Percentiles rank a stretch among this genome's conserved stretches.
Evolutionary conservation across 2,797 vertebrate species (phyloP).

Genomic region (Sebastes trivittatus): DNA sequence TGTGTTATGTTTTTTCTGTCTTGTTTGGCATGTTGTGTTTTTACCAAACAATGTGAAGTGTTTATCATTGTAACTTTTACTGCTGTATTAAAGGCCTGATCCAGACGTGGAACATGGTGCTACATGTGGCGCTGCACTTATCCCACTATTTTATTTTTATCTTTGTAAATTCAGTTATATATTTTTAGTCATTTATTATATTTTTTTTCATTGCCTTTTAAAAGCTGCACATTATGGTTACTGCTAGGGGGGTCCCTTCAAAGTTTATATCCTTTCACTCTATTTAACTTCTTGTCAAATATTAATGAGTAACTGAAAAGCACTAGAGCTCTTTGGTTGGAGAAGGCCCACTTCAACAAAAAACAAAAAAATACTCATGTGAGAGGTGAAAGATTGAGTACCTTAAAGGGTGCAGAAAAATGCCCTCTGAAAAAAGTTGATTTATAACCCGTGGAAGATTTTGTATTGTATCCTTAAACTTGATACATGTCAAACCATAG

Average conservation of each 20-base stretch:
- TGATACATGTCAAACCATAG: background rate
- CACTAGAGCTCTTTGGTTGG: background rate
- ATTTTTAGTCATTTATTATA: background rate
- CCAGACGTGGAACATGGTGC: background rate
- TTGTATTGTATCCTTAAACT: background rate
- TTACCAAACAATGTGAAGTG: slow-evolving; percentile 25
- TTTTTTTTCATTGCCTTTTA: background rate
- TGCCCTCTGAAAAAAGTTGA: too few relatives aligned
- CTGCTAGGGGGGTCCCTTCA: too few relatives aligned
- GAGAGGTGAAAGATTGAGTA: background rate
- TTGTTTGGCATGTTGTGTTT: slow-evolving; percentile 19
- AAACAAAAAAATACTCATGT: background rate
- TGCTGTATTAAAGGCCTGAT: slow-evolving; percentile 23
- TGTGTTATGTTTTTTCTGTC: background rate
- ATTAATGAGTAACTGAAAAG: too few relatives aligned
- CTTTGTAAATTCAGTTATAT: background rate
- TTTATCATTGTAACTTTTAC: slow-evolving; percentile 3
- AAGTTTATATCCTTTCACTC: too few relatives aligned
- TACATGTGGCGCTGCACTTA: background rate
- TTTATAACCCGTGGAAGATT: background rate
- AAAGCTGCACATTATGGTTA: too few relatives aligned
- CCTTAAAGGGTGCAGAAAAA: background rate
- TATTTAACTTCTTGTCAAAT: too few relatives aligned
- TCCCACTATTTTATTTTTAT: background rate
- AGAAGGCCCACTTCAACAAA: background rate